phyloP scores from a whole-genome alignment of 2,888 invertebrate genomes.

The Quadroppia sp. region DNA sequence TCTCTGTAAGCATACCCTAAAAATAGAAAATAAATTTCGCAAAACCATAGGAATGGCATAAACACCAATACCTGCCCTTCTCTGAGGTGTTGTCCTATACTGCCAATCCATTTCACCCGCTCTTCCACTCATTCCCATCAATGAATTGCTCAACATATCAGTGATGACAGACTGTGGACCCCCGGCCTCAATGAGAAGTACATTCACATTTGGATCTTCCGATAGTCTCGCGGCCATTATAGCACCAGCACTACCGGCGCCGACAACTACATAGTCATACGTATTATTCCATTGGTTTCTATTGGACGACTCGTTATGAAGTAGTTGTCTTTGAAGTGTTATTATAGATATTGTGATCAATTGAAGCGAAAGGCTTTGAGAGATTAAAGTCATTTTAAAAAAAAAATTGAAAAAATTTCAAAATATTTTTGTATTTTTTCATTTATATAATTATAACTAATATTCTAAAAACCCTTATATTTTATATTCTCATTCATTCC shows the following conservation, averaged over 20 bases:
- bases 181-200: neutral
- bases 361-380: slow-evolving; percentile 25
- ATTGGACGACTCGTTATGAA: no score
- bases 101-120: slow-evolving; percentile 43
- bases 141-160: neutral
- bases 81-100: slow-evolving; percentile 43
- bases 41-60: neutral
- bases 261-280: slow-evolving; percentile 3
- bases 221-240: neutral
- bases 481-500: no score
- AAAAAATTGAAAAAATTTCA: no score
- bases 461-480: no score
- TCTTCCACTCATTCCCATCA: slow-evolving; percentile 37
- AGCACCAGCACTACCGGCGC: neutral
- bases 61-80: slow-evolving; percentile 28
- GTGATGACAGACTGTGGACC: neutral
- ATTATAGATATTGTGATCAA: slow-evolving; percentile 36
- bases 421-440: no score
- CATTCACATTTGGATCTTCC: neutral
- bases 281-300: no score
- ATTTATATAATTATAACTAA: no score
- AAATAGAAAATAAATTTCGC: neutral
- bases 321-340: no score
- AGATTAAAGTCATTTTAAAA: slow-evolving; percentile 23
- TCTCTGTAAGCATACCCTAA: slow-evolving; percentile 27